Conservation (phyloP, 2,113 vertebrate genomes). For the Calypte anna region DNA sequence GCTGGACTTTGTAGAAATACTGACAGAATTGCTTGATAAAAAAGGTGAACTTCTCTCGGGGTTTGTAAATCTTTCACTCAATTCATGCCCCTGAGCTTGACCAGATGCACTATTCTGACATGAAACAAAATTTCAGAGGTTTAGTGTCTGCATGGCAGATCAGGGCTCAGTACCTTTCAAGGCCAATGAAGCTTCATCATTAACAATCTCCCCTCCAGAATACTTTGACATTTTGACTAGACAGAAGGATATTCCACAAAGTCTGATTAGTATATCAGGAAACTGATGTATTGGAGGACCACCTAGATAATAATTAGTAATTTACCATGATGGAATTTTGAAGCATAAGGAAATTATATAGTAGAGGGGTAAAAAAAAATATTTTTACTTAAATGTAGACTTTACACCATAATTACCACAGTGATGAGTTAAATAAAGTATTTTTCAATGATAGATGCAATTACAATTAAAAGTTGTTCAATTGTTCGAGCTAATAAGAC, state of each 20-base stretch:
- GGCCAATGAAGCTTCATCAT: neutral
- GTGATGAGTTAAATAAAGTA: neutral
- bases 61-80: conserved; percentile 50
- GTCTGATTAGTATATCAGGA: neutral
- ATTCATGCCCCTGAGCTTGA: neutral
- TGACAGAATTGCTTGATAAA: conserved; percentile 40
- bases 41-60: neutral
- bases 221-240: neutral
- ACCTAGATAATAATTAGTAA: conserved; percentile 9
- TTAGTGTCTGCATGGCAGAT: conserved; percentile 32
- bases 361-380: neutral
- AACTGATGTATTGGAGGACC: neutral
- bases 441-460: neutral
- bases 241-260: neutral
- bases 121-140: conserved; percentile 58
- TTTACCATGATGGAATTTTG: neutral
- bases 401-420: neutral
- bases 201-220: conserved; percentile 31
- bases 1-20: conserved; percentile 17
- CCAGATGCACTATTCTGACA: conserved; percentile 34
- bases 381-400: neutral
- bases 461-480: neutral
- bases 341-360: neutral
- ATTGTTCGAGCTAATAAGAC: neutral
- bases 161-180: neutral